Base-by-base conservation (phyloP, 2,113 vertebrate genomes). In the Grus americana region DNA sequence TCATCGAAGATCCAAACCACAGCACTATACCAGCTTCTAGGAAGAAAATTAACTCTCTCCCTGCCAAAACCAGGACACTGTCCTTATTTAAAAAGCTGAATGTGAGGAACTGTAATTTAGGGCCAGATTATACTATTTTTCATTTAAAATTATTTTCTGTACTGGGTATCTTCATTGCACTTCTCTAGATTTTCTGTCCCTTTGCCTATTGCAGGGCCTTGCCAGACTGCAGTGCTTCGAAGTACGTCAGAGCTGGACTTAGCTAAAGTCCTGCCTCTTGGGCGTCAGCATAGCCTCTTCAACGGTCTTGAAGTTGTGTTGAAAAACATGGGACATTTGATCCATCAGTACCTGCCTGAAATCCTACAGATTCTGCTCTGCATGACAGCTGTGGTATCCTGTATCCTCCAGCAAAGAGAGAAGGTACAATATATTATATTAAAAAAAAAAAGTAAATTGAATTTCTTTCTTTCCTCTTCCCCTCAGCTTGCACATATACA, bases 331-430 rank as follows among this genome's bases (percentile, higher is more conserved):
- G 99, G 99, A 58, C 99, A 99, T 83, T 98, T 99, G 67, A 98
- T 99, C 96, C 96, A 97, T 68, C 73, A 85, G 4, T 98, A 99
- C 95, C 97, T 99, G 93, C 98, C 99, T 46, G 98, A 99, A 95
- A 98, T 99, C 90, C 97, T 99, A 42, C 99, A 99, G 98, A 99
- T 99, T 49, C 83, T 99, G 75, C 98, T 99, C 76, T 99, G 99
- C 74, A 97, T 99, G 98, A 99, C 98, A 0, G 98, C 98, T 36
- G 97, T 99, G 0, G 96, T 99, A 15, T 98, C 99, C 47, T 95
- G 96, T 22, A 81, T 98, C 66, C 98, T 99, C 38, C 98, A 99
- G 49, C 97, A 97, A 44, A 98, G 99, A 91, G 98, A 99, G 12
- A 98, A 99, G 99, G 99, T 99, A 92, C 3, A 3, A 19, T n/a